phyloP scores from a whole-genome alignment of 2,888 invertebrate species.

The Pseudoips prasinana region DNA sequence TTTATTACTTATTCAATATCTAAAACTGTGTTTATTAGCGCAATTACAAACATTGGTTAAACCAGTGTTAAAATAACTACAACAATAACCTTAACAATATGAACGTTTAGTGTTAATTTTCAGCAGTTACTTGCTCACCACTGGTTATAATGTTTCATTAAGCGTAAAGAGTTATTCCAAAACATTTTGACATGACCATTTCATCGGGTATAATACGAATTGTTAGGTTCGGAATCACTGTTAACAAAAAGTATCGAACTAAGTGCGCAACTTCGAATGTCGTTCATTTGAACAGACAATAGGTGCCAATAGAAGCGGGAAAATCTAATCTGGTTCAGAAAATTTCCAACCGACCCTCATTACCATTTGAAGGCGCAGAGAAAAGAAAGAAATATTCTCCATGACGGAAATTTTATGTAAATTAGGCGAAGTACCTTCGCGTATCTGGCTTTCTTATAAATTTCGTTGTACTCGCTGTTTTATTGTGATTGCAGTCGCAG shows the following conservation, averaged over 20 bases:
- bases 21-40: too few relatives aligned
- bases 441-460: conserved; percentile 57
- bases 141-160: conserved; percentile 11
- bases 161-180: not conserved
- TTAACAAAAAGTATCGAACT: too few relatives aligned
- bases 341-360: conserved; percentile 67
- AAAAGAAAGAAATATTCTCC: conserved; percentile 63
- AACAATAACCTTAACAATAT: conserved; percentile 4
- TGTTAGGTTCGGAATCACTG: too few relatives aligned
- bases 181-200: too few relatives aligned
- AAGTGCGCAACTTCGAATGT: conserved; percentile 40
- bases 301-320: conserved; percentile 38
- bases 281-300: conserved; percentile 49
- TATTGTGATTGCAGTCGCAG: conserved; percentile 49
- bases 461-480: conserved; percentile 47
- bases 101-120: conserved; percentile 7
- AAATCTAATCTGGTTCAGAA: conserved; percentile 68
- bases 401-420: conserved; percentile 73
- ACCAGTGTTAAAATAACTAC: not conserved
- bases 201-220: too few relatives aligned
- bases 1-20: too few relatives aligned
- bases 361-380: conserved; percentile 64
- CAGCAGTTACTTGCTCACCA: conserved; percentile 1
- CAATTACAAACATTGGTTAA: not conserved
- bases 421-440: conserved; percentile 56